Conservation (phyloP, 2,888 invertebrate species). For the Hedychridium roseum region DNA sequence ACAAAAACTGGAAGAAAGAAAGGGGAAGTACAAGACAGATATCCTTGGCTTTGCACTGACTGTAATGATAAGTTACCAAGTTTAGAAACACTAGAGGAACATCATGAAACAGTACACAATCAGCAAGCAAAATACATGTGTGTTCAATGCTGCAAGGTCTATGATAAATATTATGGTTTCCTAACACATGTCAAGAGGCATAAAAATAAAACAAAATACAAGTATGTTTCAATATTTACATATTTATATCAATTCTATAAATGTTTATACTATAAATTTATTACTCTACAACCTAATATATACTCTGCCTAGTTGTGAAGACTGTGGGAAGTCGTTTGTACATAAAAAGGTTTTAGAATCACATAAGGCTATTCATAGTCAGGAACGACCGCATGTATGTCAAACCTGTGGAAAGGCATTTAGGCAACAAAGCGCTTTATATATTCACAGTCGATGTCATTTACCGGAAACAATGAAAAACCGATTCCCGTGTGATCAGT, state of each 20-base stretch:
- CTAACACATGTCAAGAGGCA: constrained; percentile 73
- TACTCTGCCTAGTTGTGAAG: constrained; percentile 62
- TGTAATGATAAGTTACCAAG: constrained; percentile 65
- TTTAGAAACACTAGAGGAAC: constrained; percentile 67
- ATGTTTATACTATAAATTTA: too few species aligned
- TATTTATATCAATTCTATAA: constrained; percentile 2
- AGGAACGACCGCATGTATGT: constrained; percentile 66
- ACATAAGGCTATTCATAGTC: constrained; percentile 66
- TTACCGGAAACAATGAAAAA: constrained; percentile 69
- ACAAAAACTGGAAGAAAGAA: constrained; percentile 44
- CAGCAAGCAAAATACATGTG: constrained; percentile 73
- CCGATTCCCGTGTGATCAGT: constrained; percentile 69
- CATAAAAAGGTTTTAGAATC: constrained; percentile 65
- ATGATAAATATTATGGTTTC: constrained; percentile 71
- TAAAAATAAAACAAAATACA: constrained; percentile 69
- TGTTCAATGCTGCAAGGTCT: constrained; percentile 72
- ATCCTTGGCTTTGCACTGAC: constrained; percentile 67
- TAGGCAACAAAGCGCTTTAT: constrained; percentile 67
- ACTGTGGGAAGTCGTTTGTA: constrained; percentile 68
- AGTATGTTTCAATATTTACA: constrained; percentile 63
- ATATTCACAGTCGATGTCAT: constrained; percentile 68
- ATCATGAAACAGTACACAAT: constrained; percentile 71
- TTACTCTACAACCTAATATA: too few species aligned
- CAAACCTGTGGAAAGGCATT: constrained; percentile 68
- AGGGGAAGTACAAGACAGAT: constrained; percentile 62